phyloP scores from a whole-genome alignment of 1,140 invertebrate species.

The Archivesica marissinica region DNA sequence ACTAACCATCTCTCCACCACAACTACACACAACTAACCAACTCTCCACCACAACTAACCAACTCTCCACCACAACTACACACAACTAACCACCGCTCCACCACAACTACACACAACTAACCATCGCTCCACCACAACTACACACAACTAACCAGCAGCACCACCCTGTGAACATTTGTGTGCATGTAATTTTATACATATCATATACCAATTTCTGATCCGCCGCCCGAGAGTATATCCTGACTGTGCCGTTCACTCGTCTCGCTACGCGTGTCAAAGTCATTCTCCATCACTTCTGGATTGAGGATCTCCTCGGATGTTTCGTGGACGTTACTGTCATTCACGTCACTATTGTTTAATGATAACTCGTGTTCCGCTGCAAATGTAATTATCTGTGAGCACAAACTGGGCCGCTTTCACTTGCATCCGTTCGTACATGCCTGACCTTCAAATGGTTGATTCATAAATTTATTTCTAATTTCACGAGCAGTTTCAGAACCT shows the following conservation, averaged over 20 bases:
- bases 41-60: too few species aligned
- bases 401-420: background rate
- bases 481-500: background rate
- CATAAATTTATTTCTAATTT: background rate
- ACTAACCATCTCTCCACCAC: too few species aligned
- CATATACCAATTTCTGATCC: slow-evolving; percentile 53
- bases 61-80: too few species aligned
- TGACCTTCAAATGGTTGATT: slow-evolving; percentile 13
- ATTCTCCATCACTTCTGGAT: slow-evolving; percentile 66
- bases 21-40: too few species aligned
- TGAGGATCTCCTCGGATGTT: slow-evolving; percentile 62
- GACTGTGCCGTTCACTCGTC: slow-evolving; percentile 65
- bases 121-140: too few species aligned
- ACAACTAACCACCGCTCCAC: too few species aligned
- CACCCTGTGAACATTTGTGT: too few species aligned
- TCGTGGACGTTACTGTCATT: slow-evolving; percentile 52
- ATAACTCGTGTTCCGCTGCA: slow-evolving; percentile 35
- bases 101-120: too few species aligned
- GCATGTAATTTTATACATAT: slow-evolving; percentile 4
- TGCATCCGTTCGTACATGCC: background rate
- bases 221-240: slow-evolving; percentile 39
- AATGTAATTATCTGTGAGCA: background rate
- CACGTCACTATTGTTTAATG: slow-evolving; percentile 45
- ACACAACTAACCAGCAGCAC: too few species aligned
- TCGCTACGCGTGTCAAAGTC: slow-evolving; percentile 81